Base-by-base conservation (phyloP, 2,797 vertebrate genomes). In the Spinibarbus caldwelli region DNA sequence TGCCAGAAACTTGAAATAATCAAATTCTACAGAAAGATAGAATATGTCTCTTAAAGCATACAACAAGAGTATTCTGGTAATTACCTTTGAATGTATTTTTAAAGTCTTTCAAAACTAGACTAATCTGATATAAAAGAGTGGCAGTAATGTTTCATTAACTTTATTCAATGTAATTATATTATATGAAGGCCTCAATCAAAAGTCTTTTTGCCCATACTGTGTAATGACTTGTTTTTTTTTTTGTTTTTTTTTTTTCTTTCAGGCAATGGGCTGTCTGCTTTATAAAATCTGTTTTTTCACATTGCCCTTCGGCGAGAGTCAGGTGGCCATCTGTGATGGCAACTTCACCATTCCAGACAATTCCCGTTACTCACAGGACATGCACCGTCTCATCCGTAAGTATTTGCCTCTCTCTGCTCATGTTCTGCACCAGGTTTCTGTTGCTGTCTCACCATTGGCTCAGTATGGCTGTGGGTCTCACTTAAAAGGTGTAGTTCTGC, bases 261-360 rank as follows among this genome's bases (percentile, higher is more conserved):
- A 96, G 95, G 98, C 98, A 47, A 95, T 99, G 82, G 98, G 98
- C 90, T 99, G 98, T 93, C 95, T 99, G 92, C 96, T 99, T 79
- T 99, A 99, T 95, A 99, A 99, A 94, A 93, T 99, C 92, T 99
- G 98, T 89, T 99, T 96, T 94, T 99, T 99, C 93, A 99, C 98
- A 66, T 93, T 99, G 92, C 98, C 98, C 0, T 99, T 99, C 70
- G 98, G 98, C 86, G 98, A 99, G 95, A 99, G 98, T 93, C 98
- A 99, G 93, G 98, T 99, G 94, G 98, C 98, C 80, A 99, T 99
- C 92, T 99, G 98, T 85, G 98, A 99, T 75, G 98, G 98, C 91
- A 99, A 93, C 92, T 99, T 99, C 95, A 99, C 98, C 93, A 99
- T 99, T 91, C 98, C 98, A 3, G 98, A 99, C 92, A 99, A 97